Percentiles rank a stretch among this genome's conserved stretches.
phyloP scores from a whole-genome alignment of 2,113 vertebrate species.

The Rhinolophus ferrumequinum region DNA sequence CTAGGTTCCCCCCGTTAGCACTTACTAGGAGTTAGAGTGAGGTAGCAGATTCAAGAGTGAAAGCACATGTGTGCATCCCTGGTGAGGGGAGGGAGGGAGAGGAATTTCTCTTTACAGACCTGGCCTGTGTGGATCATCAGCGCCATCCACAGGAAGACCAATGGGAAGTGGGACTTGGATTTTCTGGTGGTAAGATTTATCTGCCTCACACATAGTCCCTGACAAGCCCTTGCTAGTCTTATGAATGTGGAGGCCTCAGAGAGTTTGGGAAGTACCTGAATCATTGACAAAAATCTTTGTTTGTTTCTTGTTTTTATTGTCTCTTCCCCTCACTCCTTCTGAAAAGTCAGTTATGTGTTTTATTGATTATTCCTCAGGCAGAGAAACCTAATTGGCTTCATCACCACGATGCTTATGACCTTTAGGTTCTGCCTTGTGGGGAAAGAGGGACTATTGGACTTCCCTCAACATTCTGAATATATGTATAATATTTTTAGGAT shows the following conservation, averaged over 20 bases:
- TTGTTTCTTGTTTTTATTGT: neutral
- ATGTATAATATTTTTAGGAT: neutral
- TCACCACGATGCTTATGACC: neutral
- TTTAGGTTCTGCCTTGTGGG: neutral
- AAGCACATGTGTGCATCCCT: neutral
- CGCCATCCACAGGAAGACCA: neutral
- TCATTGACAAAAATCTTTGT: neutral
- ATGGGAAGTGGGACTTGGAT: neutral
- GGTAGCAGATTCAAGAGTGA: neutral
- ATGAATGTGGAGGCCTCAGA: neutral
- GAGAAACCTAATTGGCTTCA: neutral
- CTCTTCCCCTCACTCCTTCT: neutral
- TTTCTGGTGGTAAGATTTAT: neutral
- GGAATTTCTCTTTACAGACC: neutral
- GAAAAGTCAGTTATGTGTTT: neutral
- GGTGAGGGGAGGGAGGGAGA: neutral
- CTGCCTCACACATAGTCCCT: neutral
- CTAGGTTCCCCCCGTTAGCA: neutral
- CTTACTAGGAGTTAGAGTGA: neutral
- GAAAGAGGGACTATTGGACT: neutral
- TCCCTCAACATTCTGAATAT: neutral
- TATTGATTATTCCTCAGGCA: neutral
- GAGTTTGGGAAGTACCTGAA: neutral
- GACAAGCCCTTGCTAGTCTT: neutral
- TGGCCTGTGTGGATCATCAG: neutral